phyloP scores from a whole-genome alignment of 1,140 invertebrate species.

The Anastatus disparis region DNA sequence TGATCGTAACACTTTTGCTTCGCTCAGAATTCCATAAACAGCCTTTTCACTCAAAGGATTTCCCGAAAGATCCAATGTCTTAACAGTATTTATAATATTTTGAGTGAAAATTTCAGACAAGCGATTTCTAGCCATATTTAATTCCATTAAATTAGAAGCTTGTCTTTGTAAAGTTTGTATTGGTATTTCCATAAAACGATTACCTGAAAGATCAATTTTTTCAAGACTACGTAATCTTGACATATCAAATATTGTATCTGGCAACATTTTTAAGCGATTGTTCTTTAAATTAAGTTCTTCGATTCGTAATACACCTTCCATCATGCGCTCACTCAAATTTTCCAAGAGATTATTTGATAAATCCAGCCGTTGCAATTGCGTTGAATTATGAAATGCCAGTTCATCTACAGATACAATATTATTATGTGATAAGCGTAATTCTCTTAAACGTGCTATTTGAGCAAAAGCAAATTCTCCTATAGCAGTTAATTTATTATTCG shows the following conservation, averaged over 20 bases:
- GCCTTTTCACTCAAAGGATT: slow-evolving; percentile 83
- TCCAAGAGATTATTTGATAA: slow-evolving; percentile 81
- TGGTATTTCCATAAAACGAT: slow-evolving; percentile 82
- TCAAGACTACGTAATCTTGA: slow-evolving; percentile 82
- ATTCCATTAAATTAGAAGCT: slow-evolving; percentile 80
- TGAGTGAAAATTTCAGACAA: slow-evolving; percentile 83
- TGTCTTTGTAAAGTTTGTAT: slow-evolving; percentile 82
- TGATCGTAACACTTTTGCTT: slow-evolving; percentile 86
- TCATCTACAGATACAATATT: slow-evolving; percentile 83
- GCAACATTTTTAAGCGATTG: slow-evolving; percentile 79
- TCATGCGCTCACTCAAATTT: slow-evolving; percentile 79
- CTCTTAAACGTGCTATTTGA: slow-evolving; percentile 76
- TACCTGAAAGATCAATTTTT: slow-evolving; percentile 81
- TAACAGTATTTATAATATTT: slow-evolving; percentile 88
- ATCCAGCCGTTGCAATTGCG: slow-evolving; percentile 84
- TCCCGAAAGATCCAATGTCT: slow-evolving; percentile 85
- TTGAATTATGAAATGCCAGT: slow-evolving; percentile 90
- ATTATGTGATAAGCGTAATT: slow-evolving; percentile 78
- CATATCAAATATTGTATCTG: slow-evolving; percentile 86
- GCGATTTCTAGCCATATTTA: slow-evolving; percentile 84
- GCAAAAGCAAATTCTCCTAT: slow-evolving; percentile 88
- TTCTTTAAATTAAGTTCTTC: slow-evolving; percentile 79
- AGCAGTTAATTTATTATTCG: slow-evolving; percentile 78
- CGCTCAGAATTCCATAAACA: slow-evolving; percentile 80
- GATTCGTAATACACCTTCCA: slow-evolving; percentile 83